Evolutionary conservation across 2,113 vertebrate species (phyloP).

Genomic region (Coptodon rendalli): DNA sequence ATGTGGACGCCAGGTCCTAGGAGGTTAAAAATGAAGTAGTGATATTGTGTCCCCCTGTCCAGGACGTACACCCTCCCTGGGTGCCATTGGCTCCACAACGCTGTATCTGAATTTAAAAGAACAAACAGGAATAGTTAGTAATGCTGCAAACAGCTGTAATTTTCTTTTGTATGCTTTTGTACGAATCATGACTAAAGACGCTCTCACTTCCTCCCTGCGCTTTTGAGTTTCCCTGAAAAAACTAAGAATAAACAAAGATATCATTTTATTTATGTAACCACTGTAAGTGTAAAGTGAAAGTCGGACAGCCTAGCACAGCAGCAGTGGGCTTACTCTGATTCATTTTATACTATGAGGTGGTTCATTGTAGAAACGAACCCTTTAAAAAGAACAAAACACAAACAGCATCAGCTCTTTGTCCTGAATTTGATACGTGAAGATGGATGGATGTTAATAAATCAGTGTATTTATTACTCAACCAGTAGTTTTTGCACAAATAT

Average conservation of each 20-base stretch:
- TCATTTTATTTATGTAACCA: not conserved
- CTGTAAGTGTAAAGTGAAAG: not conserved
- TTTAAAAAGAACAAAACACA: not conserved
- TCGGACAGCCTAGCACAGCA: not conserved
- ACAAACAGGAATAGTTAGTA: not conserved
- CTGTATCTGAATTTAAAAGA: fast-evolving
- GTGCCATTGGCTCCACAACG: not conserved
- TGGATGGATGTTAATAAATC: not conserved
- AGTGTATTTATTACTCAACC: not conserved
- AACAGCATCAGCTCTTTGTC: not conserved
- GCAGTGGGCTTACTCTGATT: not conserved
- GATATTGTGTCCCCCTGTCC: not conserved
- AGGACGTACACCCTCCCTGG: not conserved
- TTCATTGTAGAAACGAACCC: not conserved
- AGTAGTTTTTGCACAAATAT: not conserved
- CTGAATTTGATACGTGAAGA: not conserved
- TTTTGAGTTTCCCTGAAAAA: not conserved
- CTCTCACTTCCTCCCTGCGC: not conserved
- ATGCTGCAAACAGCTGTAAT: not conserved
- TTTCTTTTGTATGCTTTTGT: not conserved
- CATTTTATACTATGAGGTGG: too few species aligned
- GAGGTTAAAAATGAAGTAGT: not conserved
- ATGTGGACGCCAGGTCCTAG: fast-evolving
- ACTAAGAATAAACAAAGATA: fast-evolving
- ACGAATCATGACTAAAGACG: fast-evolving